phyloP scores from a whole-genome alignment of 2,113 vertebrate genomes.

The Notarius lentiginosus region DNA sequence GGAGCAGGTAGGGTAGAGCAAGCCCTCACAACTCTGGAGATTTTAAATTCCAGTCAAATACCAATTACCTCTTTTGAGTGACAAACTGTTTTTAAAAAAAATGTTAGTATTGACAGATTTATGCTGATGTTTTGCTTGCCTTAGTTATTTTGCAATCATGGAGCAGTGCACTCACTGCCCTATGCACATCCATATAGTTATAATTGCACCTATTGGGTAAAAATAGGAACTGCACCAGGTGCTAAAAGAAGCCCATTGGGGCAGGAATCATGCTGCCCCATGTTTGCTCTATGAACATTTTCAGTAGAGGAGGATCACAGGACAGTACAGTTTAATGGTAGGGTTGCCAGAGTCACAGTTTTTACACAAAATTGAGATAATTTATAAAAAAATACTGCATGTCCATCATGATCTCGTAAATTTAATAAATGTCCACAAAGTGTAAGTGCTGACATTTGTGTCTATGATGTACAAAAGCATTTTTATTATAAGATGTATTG shows the following conservation, averaged over 20 bases:
- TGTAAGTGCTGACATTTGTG: neutral
- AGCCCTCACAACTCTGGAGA: neutral
- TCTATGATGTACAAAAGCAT: neutral
- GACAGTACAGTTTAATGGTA: neutral
- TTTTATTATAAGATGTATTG: neutral
- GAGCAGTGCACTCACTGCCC: neutral
- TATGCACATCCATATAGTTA: neutral
- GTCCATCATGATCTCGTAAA: too few relatives aligned
- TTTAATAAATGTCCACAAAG: neutral
- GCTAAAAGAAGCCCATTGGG: neutral
- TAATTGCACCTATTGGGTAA: neutral
- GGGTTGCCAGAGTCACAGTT: neutral
- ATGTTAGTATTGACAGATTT: neutral
- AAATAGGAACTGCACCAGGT: neutral
- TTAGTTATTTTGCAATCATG: neutral
- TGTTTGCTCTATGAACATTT: neutral
- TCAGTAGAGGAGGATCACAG: neutral
- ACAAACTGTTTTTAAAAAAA: neutral
- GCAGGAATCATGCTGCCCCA: neutral
- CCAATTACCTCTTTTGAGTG: neutral
- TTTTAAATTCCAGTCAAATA: neutral
- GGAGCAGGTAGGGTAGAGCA: neutral
- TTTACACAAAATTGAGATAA: neutral
- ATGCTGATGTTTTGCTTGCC: neutral
- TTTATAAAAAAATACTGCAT: neutral